Evolutionary conservation across 2,113 vertebrate species (phyloP), one percentile per base, ranked within the genome.

Genomic region (Carettochelys insculpta): DNA sequence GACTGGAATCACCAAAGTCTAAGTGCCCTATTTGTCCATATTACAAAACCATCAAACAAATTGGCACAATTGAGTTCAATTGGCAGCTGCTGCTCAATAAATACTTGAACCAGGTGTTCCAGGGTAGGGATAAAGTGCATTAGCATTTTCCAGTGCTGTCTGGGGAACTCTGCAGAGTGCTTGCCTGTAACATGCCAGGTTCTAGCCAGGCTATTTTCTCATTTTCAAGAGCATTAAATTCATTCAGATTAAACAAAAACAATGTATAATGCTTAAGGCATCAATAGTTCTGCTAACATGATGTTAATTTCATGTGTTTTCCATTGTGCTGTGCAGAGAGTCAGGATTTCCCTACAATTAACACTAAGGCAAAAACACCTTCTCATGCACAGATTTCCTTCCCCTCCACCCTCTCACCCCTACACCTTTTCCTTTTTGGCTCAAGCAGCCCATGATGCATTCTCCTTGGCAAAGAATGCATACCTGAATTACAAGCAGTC

Each of bases 381-480:
- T 92, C 81, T 90, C 88, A 96, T 89, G 92, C n/a, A 48, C 14
- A 90, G 16, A 68, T 95, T 94, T 89, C 68, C 80, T 87, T 75
- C 93, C 92, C 75, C 45, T 19, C 22, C 8, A 87, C 68, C 82
- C 88, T 75, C 94, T 92, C 78, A 48, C 19, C 22, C n/a, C n/a
- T n/a, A n/a, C n/a, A n/a, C n/a, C 31, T 94, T 48, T 50, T 82
- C 85, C 78, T 43, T 89, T 88, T 95, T 93, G 78, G 54, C 82
- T 92, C 90, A 89, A 91, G 73, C 79, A 58, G 41, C 20, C 16
- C 45, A 4, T 95, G 87, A 90, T 68, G 75, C 94, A 81, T 79
- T 93, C 17, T 94, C 75, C 90, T 96, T 97, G 94, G 94, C 92
- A 96, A 43, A 22, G 84, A 31, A 91, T 94, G 77, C 87, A 73